A percentile compares a stretch with the other conserved stretches of the same genome.
Evolutionary conservation across 2,888 invertebrate genomes (phyloP).

Genomic region (Rapana venosa): DNA sequence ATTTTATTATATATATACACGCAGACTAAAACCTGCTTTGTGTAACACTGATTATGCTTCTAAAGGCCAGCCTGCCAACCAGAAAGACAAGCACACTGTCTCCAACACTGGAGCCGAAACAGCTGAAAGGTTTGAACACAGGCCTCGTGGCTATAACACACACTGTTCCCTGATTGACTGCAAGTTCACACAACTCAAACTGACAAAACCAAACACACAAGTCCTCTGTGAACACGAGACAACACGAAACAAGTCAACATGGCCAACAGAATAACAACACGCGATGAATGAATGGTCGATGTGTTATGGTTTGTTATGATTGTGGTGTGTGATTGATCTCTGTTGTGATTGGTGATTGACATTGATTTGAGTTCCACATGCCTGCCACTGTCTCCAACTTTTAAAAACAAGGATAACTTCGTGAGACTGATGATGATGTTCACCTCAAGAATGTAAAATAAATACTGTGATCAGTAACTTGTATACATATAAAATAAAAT

Average conservation of each 20-base stretch:
- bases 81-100: not conserved
- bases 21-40: not conserved
- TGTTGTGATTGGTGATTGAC: not conserved
- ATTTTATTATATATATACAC: not conserved
- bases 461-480: too few species aligned
- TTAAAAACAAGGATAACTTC: too few species aligned
- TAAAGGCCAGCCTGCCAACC: not conserved
- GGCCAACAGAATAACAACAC: not conserved
- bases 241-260: not conserved
- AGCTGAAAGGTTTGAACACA: not conserved
- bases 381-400: too few species aligned
- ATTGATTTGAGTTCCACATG: not conserved
- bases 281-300: too few species aligned
- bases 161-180: not conserved
- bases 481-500: too few species aligned
- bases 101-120: not conserved
- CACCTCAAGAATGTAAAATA: too few species aligned
- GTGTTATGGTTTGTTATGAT: not conserved
- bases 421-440: too few species aligned
- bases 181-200: not conserved
- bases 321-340: not conserved
- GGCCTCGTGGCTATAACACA: not conserved
- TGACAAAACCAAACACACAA: not conserved
- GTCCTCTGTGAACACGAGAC: not conserved
- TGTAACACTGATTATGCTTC: not conserved